phyloP scores from a whole-genome alignment of 2,888 invertebrate genomes.

The Scaptomyza flava region DNA sequence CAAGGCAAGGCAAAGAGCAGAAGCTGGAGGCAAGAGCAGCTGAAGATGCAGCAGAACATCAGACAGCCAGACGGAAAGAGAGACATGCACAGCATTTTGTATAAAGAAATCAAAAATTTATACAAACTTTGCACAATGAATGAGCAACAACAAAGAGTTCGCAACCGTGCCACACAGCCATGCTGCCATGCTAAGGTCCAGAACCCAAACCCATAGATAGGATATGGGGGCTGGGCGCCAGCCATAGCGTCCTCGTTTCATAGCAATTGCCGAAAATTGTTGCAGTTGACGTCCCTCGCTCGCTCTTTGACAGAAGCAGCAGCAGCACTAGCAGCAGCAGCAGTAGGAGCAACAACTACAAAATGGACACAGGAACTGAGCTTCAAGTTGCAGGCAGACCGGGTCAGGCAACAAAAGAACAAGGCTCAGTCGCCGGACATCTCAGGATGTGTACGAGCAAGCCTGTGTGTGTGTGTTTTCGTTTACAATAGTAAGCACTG shows the following conservation, averaged over 20 bases:
- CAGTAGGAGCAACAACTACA: slow-evolving; percentile 20
- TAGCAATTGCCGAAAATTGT: slow-evolving; percentile 79
- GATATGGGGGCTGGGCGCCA: slow-evolving; percentile 12
- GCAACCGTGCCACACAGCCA: slow-evolving; percentile 32
- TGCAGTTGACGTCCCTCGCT: slow-evolving; percentile 54
- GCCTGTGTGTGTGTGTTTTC: slow-evolving; percentile 17
- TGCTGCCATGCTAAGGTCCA: slow-evolving; percentile 41
- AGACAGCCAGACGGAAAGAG: slow-evolving; percentile 41
- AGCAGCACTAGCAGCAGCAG: slow-evolving; percentile 3
- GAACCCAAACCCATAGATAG: slow-evolving; percentile 21
- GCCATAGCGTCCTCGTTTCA: slow-evolving; percentile 51
- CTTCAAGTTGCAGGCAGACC: slow-evolving; percentile 41
- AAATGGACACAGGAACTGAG: slow-evolving; percentile 55
- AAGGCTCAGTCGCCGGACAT: slow-evolving; percentile 59
- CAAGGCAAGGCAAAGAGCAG: slow-evolving; percentile 1
- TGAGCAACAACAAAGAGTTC: slow-evolving; percentile 72
- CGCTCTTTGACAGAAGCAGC: slow-evolving; percentile 51
- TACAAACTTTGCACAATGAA: slow-evolving; percentile 79
- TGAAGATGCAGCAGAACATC: slow-evolving; percentile 51
- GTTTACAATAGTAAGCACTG: slow-evolving; percentile 25
- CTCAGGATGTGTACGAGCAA: slow-evolving; percentile 61
- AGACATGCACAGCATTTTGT: slow-evolving; percentile 81
- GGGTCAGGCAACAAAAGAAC: slow-evolving; percentile 50
- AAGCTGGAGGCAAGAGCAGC: slow-evolving; percentile 4
- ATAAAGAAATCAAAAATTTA: slow-evolving; percentile 80